phyloP scores from a whole-genome alignment of 2,888 invertebrate species.

The Epinotia demarniana region DNA sequence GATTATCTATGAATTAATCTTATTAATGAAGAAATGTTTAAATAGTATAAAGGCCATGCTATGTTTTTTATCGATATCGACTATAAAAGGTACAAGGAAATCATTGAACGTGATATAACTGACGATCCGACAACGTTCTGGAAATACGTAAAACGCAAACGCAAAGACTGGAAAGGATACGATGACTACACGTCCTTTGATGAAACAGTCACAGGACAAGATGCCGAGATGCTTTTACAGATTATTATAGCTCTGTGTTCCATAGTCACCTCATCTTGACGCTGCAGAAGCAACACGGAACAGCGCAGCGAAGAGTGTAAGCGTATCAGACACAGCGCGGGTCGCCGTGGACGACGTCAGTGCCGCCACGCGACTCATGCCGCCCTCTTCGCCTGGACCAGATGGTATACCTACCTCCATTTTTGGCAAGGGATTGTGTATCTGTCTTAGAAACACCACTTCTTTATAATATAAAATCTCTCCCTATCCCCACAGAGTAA shows the following conservation, averaged over 20 bases:
- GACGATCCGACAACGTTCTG: neutral
- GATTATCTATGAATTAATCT: no score
- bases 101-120: neutral
- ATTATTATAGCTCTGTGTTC: neutral
- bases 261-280: neutral
- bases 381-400: constrained; percentile 8
- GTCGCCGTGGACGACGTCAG: neutral
- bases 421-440: constrained; percentile 4
- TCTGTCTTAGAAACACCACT: neutral
- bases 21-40: neutral
- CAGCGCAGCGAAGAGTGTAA: neutral
- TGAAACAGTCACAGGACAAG: no score
- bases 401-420: constrained; percentile 11
- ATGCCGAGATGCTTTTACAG: neutral
- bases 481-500: no score
- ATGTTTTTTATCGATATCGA: neutral
- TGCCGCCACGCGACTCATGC: neutral
- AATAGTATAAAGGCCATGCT: neutral
- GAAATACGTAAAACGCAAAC: no score
- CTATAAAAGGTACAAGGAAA: neutral
- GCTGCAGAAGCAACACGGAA: neutral
- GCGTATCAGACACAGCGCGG: neutral
- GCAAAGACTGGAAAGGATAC: neutral
- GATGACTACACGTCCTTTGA: neutral
- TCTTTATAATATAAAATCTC: no score